These are phyloP conservation scores for Leptopilina myrica DNA, from an alignment of 2,888 invertebrate species.

Conservation along the genomic window DNA sequence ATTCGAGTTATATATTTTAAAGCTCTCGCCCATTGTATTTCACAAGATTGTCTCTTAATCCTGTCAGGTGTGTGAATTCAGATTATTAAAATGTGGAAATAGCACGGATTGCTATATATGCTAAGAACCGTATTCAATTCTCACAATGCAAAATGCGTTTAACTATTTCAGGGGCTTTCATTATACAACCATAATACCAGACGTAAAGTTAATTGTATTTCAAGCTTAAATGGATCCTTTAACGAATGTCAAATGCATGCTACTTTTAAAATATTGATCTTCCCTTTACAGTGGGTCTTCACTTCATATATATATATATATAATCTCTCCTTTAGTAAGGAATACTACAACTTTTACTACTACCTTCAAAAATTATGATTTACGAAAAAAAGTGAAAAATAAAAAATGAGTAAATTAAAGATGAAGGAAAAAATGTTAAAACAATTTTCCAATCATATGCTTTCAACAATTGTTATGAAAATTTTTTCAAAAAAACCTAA, in stretches of 20 bases:
- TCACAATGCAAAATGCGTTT: conserved; percentile 19
- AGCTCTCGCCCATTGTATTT: neutral
- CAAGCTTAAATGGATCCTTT: neutral
- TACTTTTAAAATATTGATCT: neutral
- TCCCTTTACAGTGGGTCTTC: neutral
- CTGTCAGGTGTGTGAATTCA: conserved; percentile 11
- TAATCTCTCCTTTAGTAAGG: neutral
- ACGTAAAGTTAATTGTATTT: conserved; percentile 9
- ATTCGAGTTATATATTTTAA: conserved; percentile 1
- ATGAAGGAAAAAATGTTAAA: no score
- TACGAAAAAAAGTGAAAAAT: no score
- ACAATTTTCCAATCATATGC: no score
- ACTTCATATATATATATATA: no score
- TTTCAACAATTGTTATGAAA: no score
- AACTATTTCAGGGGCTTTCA: neutral
- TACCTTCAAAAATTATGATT: no score
- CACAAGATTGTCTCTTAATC: conserved; percentile 2
- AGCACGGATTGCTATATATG: conserved; percentile 6
- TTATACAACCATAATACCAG: neutral
- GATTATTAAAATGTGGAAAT: neutral
- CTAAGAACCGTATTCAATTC: conserved; percentile 22
- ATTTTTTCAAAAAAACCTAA: no score
- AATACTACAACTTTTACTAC: neutral
- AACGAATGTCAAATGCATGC: neutral
- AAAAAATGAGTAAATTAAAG: no score